Percentiles rank a stretch among this genome's conserved stretches.
Conservation (phyloP, 2,113 vertebrate species). For the Microcebus murinus region DNA sequence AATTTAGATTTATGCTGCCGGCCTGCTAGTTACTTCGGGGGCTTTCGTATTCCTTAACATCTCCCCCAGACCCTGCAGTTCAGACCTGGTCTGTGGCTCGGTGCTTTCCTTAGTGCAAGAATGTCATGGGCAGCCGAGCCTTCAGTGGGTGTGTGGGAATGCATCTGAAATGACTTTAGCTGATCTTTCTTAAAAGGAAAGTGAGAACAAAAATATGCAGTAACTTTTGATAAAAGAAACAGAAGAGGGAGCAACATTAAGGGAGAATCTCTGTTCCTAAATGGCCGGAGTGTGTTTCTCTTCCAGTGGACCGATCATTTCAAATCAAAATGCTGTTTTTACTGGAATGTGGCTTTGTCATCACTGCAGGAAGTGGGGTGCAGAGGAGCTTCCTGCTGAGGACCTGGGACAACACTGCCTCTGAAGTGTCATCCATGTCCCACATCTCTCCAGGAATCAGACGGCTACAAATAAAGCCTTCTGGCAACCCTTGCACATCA, state of each 20-base stretch:
- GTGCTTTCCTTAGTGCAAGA: neutral
- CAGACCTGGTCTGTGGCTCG: neutral
- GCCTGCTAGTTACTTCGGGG: neutral
- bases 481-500: slow-evolving; percentile 64
- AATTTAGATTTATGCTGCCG: neutral
- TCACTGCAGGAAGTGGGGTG: neutral
- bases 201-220: neutral
- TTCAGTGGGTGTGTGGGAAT: neutral
- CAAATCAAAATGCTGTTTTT: neutral
- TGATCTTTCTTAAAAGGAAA: neutral
- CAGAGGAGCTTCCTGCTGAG: neutral
- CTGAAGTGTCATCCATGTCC: slow-evolving; percentile 21
- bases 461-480: slow-evolving; percentile 51
- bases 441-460: neutral
- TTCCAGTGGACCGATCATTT: neutral
- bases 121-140: neutral
- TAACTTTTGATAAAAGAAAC: neutral
- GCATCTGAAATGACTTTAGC: neutral
- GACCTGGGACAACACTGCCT: neutral
- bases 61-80: neutral
- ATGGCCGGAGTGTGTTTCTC: neutral
- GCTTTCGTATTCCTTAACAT: neutral
- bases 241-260: neutral
- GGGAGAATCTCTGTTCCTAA: neutral
- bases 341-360: neutral